A percentile compares a stretch with the other conserved stretches of the same genome.
Conservation (phyloP, 1,140 invertebrate species). For the Marisa cornuarietis region DNA sequence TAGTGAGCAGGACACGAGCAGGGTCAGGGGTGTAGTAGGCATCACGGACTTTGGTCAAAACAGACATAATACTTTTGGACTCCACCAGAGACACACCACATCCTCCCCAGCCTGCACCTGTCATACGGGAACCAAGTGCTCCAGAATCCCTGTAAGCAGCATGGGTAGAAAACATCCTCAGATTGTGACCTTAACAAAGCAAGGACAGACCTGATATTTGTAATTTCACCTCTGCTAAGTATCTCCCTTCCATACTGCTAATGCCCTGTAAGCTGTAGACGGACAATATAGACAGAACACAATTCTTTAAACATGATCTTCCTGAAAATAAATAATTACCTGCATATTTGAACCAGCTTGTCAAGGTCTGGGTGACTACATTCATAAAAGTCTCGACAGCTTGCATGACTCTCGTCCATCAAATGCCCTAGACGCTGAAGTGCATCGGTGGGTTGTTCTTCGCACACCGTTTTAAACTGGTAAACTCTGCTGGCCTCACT, state of each 20-base stretch:
- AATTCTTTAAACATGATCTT: neutral
- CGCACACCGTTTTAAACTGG: constrained; percentile 78
- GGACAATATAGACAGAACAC: neutral
- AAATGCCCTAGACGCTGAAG: constrained; percentile 78
- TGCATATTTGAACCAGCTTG: constrained; percentile 81
- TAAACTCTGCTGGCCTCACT: constrained; percentile 78
- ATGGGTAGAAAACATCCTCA: no score
- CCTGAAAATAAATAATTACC: constrained; percentile 54
- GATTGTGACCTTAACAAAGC: no score
- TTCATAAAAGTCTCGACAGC: constrained; percentile 87
- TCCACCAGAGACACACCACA: constrained; percentile 89
- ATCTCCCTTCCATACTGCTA: neutral
- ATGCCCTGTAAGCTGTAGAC: neutral
- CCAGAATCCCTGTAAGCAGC: constrained; percentile 69
- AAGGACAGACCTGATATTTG: neutral
- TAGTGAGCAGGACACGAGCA: constrained; percentile 50
- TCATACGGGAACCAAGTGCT: constrained; percentile 86
- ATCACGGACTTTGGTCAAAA: constrained; percentile 77
- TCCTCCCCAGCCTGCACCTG: constrained; percentile 94
- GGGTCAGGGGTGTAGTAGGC: constrained; percentile 70
- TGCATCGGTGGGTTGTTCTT: constrained; percentile 59
- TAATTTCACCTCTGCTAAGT: neutral
- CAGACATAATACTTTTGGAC: constrained; percentile 74
- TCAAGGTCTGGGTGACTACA: constrained; percentile 94
- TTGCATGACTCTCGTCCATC: constrained; percentile 90